A percentile compares a stretch with the other conserved stretches of the same genome.
phyloP scores from a whole-genome alignment of 2,888 invertebrate species.

The Pheosia gnoma region DNA sequence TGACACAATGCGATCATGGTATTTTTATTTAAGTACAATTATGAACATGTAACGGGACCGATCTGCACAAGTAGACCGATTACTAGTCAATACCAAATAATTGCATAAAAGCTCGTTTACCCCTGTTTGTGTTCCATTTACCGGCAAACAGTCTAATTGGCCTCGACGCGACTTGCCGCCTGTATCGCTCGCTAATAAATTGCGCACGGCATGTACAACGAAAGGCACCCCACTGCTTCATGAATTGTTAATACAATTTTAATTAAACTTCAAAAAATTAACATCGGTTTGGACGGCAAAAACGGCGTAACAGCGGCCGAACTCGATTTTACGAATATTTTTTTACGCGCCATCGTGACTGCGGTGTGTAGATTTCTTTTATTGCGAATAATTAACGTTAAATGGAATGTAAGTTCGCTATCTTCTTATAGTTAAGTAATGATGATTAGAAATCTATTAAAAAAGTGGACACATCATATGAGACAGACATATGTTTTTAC shows the following conservation, averaged over 20 bases:
- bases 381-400: background rate
- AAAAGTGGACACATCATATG: no score
- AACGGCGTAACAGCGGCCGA: constrained; percentile 22
- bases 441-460: no score
- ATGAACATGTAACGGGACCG: no score
- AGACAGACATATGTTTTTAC: no score
- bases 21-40: no score
- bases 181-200: constrained; percentile 36
- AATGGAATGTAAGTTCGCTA: no score
- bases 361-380: background rate
- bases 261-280: constrained; percentile 63
- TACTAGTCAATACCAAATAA: no score
- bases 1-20: no score
- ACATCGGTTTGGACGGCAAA: constrained; percentile 41
- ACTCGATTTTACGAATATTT: constrained; percentile 41
- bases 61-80: no score
- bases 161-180: constrained; percentile 16
- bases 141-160: constrained; percentile 29
- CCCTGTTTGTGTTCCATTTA: background rate
- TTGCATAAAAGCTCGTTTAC: background rate
- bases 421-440: no score
- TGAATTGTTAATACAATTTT: constrained; percentile 66
- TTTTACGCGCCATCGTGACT: constrained; percentile 14
- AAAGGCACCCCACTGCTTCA: constrained; percentile 56
- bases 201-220: constrained; percentile 40